Evolutionary conservation across 2,888 invertebrate genomes (phyloP).

Genomic region (Dastarcus helophoroides): DNA sequence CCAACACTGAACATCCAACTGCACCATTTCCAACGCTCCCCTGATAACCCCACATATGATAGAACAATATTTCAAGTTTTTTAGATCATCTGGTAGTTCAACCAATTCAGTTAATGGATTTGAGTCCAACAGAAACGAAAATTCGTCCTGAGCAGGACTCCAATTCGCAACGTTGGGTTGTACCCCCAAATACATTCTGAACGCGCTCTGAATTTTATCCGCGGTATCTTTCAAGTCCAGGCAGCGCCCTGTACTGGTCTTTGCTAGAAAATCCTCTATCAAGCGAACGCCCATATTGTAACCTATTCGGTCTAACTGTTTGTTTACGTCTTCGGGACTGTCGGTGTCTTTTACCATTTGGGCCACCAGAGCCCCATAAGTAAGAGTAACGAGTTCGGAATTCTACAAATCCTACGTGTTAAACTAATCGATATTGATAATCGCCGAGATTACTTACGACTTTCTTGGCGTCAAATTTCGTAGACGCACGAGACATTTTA

Average conservation of each 20-base stretch:
- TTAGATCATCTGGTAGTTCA: conserved; percentile 78
- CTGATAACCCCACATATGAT: conserved; percentile 83
- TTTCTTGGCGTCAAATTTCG: conserved; percentile 64
- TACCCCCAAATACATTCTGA: conserved; percentile 79
- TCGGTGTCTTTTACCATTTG: conserved; percentile 96
- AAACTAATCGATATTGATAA: too few species aligned
- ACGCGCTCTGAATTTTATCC: conserved; percentile 80
- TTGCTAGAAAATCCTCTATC: conserved; percentile 94
- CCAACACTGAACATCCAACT: conserved; percentile 89
- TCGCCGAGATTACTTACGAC: conserved; percentile 62
- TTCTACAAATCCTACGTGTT: conserved; percentile 66
- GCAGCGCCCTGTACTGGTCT: conserved; percentile 81
- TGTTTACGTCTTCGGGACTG: conserved; percentile 94
- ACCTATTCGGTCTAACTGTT: conserved; percentile 88
- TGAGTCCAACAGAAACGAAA: conserved; percentile 86
- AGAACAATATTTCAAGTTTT: conserved; percentile 81
- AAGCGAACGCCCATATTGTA: conserved; percentile 97
- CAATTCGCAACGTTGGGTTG: conserved; percentile 89
- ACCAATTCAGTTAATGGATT: conserved; percentile 97
- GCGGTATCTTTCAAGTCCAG: conserved; percentile 94
- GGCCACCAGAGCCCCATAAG: conserved; percentile 94
- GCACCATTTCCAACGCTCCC: conserved; percentile 98
- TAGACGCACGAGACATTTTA: conserved; percentile 58
- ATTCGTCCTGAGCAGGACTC: conserved; percentile 91
- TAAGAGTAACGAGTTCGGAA: conserved; percentile 91